Evolutionary conservation across 2,113 vertebrate genomes (phyloP).

Genomic region (Cyphomyrus discorhynchus): DNA sequence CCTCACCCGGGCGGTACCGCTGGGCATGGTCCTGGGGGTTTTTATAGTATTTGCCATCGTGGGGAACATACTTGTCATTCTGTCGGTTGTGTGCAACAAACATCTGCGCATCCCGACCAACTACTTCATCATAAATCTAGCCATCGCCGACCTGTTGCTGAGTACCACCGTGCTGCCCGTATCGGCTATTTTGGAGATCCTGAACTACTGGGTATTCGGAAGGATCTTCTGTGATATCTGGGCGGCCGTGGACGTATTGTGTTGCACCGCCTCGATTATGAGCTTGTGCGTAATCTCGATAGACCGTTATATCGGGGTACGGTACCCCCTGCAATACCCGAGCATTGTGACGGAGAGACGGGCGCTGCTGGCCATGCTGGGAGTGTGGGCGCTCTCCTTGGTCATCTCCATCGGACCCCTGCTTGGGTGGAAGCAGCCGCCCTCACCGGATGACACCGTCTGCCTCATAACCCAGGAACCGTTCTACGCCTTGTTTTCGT

Average conservation of each 20-base stretch:
- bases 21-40: slow-evolving; percentile 68
- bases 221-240: slow-evolving; percentile 65
- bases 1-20: slow-evolving; percentile 56
- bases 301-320: slow-evolving; percentile 72
- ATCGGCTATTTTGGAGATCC: slow-evolving; percentile 67
- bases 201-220: slow-evolving; percentile 68
- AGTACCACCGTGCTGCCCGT: slow-evolving; percentile 72
- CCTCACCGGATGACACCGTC: slow-evolving; percentile 62
- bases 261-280: slow-evolving; percentile 73
- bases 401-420: slow-evolving; percentile 65
- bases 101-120: slow-evolving; percentile 74
- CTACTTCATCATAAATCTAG: slow-evolving; percentile 71
- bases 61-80: slow-evolving; percentile 65
- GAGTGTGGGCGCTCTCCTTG: slow-evolving; percentile 66
- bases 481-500: slow-evolving; percentile 75
- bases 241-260: slow-evolving; percentile 72
- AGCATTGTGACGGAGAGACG: slow-evolving; percentile 66
- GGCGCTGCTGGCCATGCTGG: slow-evolving; percentile 63
- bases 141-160: slow-evolving; percentile 65
- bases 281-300: slow-evolving; percentile 77
- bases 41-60: slow-evolving; percentile 72
- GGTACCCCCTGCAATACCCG: slow-evolving; percentile 71
- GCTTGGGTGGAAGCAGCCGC: slow-evolving; percentile 73
- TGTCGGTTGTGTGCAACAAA: slow-evolving; percentile 70
- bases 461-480: slow-evolving; percentile 72